A percentile compares a stretch with the other conserved stretches of the same genome.
phyloP scores from a whole-genome alignment of 2,797 vertebrate species.

The Rousettus madagascariensis region DNA sequence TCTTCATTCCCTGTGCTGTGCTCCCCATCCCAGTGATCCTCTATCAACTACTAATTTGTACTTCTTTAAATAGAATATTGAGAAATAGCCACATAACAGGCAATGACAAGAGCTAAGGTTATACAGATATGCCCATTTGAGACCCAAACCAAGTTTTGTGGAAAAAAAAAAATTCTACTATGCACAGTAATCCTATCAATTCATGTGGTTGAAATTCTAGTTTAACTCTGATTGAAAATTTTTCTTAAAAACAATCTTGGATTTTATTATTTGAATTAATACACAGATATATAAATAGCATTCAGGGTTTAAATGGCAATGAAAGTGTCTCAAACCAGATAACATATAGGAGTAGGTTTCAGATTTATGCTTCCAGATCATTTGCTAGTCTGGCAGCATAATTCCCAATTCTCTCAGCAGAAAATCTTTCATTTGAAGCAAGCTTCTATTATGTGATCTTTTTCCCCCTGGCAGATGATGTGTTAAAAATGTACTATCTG shows the following conservation, averaged over 20 bases:
- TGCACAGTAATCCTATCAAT: background rate
- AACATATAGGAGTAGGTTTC: slow-evolving; percentile 68
- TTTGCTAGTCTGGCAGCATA: slow-evolving; percentile 76
- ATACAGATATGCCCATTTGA: background rate
- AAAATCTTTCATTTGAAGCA: slow-evolving; percentile 80
- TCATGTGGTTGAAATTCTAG: background rate
- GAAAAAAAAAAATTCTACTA: background rate
- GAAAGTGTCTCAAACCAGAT: slow-evolving; percentile 59
- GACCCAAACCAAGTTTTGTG: background rate
- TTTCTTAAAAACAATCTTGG: background rate
- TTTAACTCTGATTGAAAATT: background rate
- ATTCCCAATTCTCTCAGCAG: slow-evolving; percentile 75
- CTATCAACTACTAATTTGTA: too few relatives aligned
- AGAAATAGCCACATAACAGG: background rate
- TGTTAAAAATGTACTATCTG: slow-evolving; percentile 80
- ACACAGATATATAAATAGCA: background rate
- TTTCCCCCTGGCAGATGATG: slow-evolving; percentile 78
- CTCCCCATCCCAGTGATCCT: too few relatives aligned
- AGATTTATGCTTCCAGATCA: slow-evolving; percentile 75
- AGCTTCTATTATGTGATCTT: slow-evolving; percentile 80
- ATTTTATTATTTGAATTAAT: slow-evolving; percentile 20
- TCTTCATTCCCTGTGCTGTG: too few relatives aligned
- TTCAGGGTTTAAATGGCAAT: slow-evolving; percentile 21
- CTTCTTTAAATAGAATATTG: background rate
- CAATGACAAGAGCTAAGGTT: background rate